phyloP scores from a whole-genome alignment of 1,140 invertebrate species.

The Dinoponera quadriceps region DNA sequence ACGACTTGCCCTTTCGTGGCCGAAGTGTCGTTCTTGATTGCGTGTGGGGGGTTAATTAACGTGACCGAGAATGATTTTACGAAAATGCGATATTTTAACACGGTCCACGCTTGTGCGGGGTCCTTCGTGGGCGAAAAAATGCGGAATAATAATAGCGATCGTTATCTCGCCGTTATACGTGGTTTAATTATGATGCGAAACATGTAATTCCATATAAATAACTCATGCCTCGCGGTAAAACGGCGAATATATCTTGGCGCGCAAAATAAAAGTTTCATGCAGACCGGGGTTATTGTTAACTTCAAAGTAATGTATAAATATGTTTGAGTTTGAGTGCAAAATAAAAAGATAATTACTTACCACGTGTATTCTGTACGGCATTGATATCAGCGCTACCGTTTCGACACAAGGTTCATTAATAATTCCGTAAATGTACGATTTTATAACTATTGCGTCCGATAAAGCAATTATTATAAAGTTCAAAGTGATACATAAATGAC shows the following conservation, averaged over 20 bases:
- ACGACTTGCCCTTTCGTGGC: neutral
- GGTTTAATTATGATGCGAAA: neutral
- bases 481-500: too few relatives aligned
- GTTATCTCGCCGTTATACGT: neutral
- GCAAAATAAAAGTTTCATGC: constrained; percentile 20
- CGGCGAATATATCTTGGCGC: too few relatives aligned
- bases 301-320: constrained; percentile 3
- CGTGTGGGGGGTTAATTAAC: constrained; percentile 44
- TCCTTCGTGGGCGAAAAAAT: neutral
- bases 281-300: neutral
- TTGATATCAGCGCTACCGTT: too few relatives aligned
- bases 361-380: too few relatives aligned
- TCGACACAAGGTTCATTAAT: too few relatives aligned
- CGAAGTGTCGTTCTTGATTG: constrained; percentile 33
- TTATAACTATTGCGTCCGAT: too few relatives aligned
- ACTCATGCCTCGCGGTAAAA: neutral
- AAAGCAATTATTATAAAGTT: too few relatives aligned
- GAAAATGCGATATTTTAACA: constrained; percentile 7
- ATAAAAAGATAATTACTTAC: too few relatives aligned
- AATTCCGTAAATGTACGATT: too few relatives aligned
- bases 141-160: neutral
- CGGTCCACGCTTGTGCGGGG: constrained; percentile 1
- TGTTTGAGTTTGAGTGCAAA: too few relatives aligned
- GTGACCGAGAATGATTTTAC: constrained; percentile 8
- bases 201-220: neutral